A percentile compares a stretch with the other conserved stretches of the same genome.
These are phyloP conservation scores for Drosophila limbata DNA, from an alignment of 2,888 invertebrate species.

Conservation along the genomic window DNA sequence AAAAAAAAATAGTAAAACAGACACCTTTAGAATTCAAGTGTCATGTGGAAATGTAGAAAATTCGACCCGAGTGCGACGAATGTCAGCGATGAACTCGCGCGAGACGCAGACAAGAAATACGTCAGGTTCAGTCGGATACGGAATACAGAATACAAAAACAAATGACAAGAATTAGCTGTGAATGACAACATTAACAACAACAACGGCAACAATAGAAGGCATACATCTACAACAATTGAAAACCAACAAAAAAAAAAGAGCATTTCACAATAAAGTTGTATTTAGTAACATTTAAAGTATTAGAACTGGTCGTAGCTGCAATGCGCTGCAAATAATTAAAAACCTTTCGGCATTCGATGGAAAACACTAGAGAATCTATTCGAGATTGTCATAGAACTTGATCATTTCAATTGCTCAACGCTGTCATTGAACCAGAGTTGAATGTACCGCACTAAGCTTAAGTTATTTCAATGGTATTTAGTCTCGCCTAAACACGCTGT, in stretches of 20 bases:
- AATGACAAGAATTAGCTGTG: slow-evolving; percentile 58
- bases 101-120: slow-evolving; percentile 46
- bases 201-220: slow-evolving; percentile 18
- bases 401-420: slow-evolving; percentile 10
- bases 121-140: slow-evolving; percentile 41
- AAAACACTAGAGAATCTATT: slow-evolving; percentile 3
- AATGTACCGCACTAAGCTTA: background rate
- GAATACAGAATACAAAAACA: slow-evolving; percentile 36
- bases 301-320: slow-evolving; percentile 42
- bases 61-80: slow-evolving; percentile 51
- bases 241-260: slow-evolving; percentile 17
- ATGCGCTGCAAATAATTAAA: slow-evolving; percentile 28
- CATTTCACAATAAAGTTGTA: slow-evolving; percentile 51
- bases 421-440: slow-evolving; percentile 11
- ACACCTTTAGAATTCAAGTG: slow-evolving; percentile 22
- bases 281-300: slow-evolving; percentile 28
- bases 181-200: slow-evolving; percentile 23
- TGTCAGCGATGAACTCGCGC: slow-evolving; percentile 60
- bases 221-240: slow-evolving; percentile 18
- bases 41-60: slow-evolving; percentile 23
- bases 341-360: slow-evolving; percentile 2
- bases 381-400: slow-evolving; percentile 19
- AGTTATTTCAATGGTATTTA: background rate
- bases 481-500: background rate
- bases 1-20: slow-evolving; percentile 14